phyloP scores from a whole-genome alignment of 2,797 vertebrate species.

The Euthynnus affinis region DNA sequence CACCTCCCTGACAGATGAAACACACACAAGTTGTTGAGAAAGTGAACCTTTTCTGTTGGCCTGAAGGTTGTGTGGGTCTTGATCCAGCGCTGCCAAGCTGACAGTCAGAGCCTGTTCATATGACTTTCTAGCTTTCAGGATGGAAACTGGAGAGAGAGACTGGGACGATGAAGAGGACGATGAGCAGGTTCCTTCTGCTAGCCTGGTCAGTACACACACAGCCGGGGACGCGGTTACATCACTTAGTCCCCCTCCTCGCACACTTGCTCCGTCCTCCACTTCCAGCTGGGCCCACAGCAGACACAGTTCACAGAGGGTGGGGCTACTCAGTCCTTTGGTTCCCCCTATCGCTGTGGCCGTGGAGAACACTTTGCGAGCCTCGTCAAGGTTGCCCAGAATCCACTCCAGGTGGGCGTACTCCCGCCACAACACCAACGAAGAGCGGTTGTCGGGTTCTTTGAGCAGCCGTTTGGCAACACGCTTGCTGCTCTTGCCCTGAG shows the following conservation, averaged over 20 bases:
- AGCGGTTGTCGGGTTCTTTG: slow-evolving; percentile 93
- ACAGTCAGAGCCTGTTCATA: slow-evolving; percentile 88
- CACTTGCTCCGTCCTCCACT: slow-evolving; percentile 75
- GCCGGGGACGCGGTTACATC: slow-evolving; percentile 78
- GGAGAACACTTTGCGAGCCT: slow-evolving; percentile 94
- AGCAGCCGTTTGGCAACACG: slow-evolving; percentile 93
- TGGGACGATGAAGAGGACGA: slow-evolving; percentile 81
- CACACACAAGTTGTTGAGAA: background rate
- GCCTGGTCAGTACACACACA: slow-evolving; percentile 86
- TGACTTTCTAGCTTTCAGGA: slow-evolving; percentile 92
- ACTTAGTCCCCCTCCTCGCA: slow-evolving; percentile 25
- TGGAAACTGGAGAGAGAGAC: slow-evolving; percentile 77
- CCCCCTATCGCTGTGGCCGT: slow-evolving; percentile 84
- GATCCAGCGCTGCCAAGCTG: slow-evolving; percentile 63
- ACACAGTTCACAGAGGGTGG: slow-evolving; percentile 88
- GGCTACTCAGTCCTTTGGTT: slow-evolving; percentile 80
- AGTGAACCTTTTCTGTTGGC: slow-evolving; percentile 59
- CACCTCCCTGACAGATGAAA: background rate
- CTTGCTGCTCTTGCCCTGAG: slow-evolving; percentile 93
- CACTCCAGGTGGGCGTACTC: slow-evolving; percentile 95
- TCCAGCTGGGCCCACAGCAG: slow-evolving; percentile 94
- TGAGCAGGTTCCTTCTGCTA: slow-evolving; percentile 85
- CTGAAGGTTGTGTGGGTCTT: slow-evolving; percentile 25
- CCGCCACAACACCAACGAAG: slow-evolving; percentile 90
- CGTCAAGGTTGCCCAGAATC: slow-evolving; percentile 92